Conservation (phyloP, 1,140 invertebrate genomes). For the Lordiphosa collinella region DNA sequence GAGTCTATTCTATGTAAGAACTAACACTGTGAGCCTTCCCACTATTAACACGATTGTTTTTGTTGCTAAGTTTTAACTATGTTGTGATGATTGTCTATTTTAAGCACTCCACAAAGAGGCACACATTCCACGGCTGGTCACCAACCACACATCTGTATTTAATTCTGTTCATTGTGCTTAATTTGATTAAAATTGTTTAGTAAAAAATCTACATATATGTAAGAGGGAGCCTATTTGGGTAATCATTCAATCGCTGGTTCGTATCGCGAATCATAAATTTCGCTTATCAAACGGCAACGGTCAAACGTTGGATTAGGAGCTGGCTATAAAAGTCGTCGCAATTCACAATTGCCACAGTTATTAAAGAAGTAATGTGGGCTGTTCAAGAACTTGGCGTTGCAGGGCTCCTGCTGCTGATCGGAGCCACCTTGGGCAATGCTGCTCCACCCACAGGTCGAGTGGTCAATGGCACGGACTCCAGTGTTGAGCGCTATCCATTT, state of each 20-base stretch:
- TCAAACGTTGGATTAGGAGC: conserved; percentile 12
- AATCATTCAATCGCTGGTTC: conserved; percentile 1
- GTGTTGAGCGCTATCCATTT: conserved; percentile 60
- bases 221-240: conserved; percentile 7
- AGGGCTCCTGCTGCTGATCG: conserved; percentile 14
- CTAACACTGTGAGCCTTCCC: conserved; percentile 10
- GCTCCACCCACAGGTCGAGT: conserved; percentile 47
- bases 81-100: conserved; percentile 28
- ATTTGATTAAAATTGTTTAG: conserved; percentile 56
- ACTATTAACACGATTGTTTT: neutral
- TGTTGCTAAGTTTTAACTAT: conserved; percentile 32
- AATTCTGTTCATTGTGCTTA: conserved; percentile 42
- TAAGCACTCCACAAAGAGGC: conserved; percentile 28
- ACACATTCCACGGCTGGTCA: conserved; percentile 39
- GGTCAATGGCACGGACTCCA: conserved; percentile 66
- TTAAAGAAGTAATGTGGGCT: conserved; percentile 20
- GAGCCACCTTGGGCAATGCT: conserved; percentile 7
- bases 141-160: conserved; percentile 28
- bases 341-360: neutral
- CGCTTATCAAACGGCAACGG: conserved; percentile 12
- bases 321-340: conserved; percentile 25
- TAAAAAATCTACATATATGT: conserved; percentile 14
- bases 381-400: conserved; percentile 7
- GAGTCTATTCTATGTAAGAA: conserved; percentile 6
- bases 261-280: conserved; percentile 38